Conservation (phyloP, 2,888 invertebrate genomes). For the Pseudoips prasinana region DNA sequence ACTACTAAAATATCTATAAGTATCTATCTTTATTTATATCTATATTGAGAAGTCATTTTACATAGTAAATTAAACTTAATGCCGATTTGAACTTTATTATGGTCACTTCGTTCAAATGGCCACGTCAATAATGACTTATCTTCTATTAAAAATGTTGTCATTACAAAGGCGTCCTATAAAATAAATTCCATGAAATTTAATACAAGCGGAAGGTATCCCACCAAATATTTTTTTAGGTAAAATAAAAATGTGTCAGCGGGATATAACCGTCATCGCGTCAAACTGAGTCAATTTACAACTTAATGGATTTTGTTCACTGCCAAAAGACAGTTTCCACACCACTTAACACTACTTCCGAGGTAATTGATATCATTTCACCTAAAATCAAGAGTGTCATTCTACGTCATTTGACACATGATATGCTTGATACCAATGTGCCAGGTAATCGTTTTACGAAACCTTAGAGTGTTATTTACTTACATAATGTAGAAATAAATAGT, state of each 20-base stretch:
- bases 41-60: too few relatives aligned
- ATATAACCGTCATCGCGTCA: constrained; percentile 55
- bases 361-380: constrained; percentile 73
- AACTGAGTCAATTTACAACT: constrained; percentile 64
- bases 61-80: too few relatives aligned
- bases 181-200: too few relatives aligned
- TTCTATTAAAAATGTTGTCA: too few relatives aligned
- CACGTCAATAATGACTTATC: too few relatives aligned
- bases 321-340: constrained; percentile 75
- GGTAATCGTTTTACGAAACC: constrained; percentile 47
- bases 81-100: too few relatives aligned
- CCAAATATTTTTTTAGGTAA: too few relatives aligned
- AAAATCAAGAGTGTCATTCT: constrained; percentile 62
- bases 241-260: constrained; percentile 24
- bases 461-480: constrained; percentile 35
- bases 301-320: constrained; percentile 66
- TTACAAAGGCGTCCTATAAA: too few relatives aligned
- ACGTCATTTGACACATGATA: constrained; percentile 50
- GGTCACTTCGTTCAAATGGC: too few relatives aligned
- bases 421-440: constrained; percentile 38
- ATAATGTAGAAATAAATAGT: constrained; percentile 6
- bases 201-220: too few relatives aligned
- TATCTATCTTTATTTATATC: too few relatives aligned
- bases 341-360: constrained; percentile 74
- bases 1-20: too few relatives aligned